A percentile compares a stretch with the other conserved stretches of the same genome.
Evolutionary conservation across 2,797 vertebrate genomes (phyloP).

Genomic region (Anas acuta): DNA sequence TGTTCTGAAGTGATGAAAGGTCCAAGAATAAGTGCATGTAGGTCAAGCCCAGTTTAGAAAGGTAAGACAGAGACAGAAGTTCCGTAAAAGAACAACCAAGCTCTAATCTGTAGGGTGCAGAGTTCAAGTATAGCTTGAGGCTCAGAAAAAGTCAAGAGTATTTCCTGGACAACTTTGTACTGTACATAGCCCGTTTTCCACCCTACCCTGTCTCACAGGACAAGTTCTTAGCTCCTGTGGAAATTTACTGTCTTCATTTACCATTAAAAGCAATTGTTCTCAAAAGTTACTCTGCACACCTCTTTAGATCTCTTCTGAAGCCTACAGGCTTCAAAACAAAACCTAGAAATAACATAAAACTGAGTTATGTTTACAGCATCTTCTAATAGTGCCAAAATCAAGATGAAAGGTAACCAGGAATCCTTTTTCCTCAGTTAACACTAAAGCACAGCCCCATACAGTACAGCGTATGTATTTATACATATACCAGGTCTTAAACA

Average conservation of each 20-base stretch:
- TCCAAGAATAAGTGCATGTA: neutral
- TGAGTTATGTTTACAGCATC: neutral
- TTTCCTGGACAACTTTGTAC: neutral
- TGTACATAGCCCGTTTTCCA: neutral
- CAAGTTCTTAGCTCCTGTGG: neutral
- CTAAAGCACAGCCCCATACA: neutral
- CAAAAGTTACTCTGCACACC: neutral
- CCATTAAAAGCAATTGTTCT: neutral
- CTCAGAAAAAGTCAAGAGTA: neutral
- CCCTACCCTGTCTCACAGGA: neutral
- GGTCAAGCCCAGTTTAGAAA: neutral
- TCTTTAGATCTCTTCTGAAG: neutral
- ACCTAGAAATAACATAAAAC: neutral
- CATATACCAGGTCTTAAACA: neutral
- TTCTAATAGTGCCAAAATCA: neutral
- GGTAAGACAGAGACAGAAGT: neutral
- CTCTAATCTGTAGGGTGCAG: neutral
- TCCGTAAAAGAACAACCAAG: neutral
- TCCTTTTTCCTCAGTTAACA: neutral
- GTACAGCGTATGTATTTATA: neutral
- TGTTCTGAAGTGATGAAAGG: neutral
- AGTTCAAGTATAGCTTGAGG: neutral
- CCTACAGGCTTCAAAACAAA: neutral
- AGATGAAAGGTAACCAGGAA: neutral
- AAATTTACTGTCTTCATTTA: neutral